phyloP scores from a whole-genome alignment of 2,797 vertebrate genomes.

The Gymnoscopelus braueri region DNA sequence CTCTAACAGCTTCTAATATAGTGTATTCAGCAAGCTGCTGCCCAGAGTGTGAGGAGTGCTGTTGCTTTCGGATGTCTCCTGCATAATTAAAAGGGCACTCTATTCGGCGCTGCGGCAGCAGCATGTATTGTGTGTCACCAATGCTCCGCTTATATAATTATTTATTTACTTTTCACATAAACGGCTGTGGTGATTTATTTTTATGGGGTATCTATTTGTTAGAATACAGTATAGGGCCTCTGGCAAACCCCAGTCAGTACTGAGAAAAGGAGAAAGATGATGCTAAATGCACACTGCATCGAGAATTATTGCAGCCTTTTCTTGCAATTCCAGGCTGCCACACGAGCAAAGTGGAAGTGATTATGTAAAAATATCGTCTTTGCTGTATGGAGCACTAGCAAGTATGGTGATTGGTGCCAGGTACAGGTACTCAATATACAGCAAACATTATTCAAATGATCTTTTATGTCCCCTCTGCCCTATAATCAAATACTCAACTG shows the following conservation, averaged over 20 bases:
- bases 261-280: too few species aligned
- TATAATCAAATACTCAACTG: constrained; percentile 37
- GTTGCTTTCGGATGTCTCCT: constrained; percentile 84
- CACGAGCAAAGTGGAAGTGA: constrained; percentile 18
- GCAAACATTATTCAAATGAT: constrained; percentile 40
- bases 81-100: constrained; percentile 86
- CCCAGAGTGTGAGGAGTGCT: constrained; percentile 81
- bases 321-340: constrained; percentile 10
- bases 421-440: constrained; percentile 44
- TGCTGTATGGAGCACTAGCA: constrained; percentile 30
- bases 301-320: neutral
- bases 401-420: constrained; percentile 23
- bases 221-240: neutral
- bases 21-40: constrained; percentile 75
- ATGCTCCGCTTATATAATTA: constrained; percentile 77
- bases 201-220: constrained; percentile 44
- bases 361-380: constrained; percentile 26
- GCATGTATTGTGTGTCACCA: constrained; percentile 81
- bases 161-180: constrained; percentile 76
- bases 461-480: constrained; percentile 48
- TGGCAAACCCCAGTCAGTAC: constrained; percentile 5
- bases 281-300: constrained; percentile 1
- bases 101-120: constrained; percentile 73
- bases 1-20: constrained; percentile 76
- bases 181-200: constrained; percentile 62